Percentiles rank a stretch among this genome's conserved stretches.
phyloP scores from a whole-genome alignment of 2,113 vertebrate genomes.

The Alouatta palliata region DNA sequence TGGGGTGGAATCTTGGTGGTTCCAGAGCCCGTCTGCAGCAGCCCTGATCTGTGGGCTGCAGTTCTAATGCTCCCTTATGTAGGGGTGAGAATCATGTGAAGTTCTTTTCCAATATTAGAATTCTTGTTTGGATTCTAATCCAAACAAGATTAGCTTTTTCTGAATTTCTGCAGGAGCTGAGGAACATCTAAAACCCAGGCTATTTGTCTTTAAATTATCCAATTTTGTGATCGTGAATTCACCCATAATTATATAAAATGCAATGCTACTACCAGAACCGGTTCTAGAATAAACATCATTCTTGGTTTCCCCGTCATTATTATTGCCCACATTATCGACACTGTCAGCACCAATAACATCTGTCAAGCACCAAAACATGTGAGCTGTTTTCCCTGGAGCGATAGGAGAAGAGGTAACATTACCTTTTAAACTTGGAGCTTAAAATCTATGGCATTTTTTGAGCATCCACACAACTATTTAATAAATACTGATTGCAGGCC shows the following conservation, averaged over 20 bases:
- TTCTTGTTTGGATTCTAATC: background rate
- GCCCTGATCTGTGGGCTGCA: rapidly evolving
- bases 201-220: background rate
- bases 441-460: background rate
- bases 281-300: background rate
- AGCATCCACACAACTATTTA: background rate
- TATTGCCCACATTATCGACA: background rate
- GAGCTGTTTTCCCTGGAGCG: background rate
- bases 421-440: background rate
- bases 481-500: background rate
- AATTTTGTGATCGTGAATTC: background rate
- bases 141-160: background rate
- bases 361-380: background rate
- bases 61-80: background rate
- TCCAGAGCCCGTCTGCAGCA: rapidly evolving
- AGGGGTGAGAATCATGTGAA: rapidly evolving
- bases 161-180: background rate
- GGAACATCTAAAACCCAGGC: background rate
- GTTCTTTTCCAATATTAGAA: background rate
- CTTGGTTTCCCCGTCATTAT: background rate
- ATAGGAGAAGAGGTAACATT: background rate
- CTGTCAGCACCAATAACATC: background rate
- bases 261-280: background rate
- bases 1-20: background rate
- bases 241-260: background rate